Evolutionary conservation across 1,140 invertebrate genomes (phyloP).

Genomic region (Drosophila ambigua): DNA sequence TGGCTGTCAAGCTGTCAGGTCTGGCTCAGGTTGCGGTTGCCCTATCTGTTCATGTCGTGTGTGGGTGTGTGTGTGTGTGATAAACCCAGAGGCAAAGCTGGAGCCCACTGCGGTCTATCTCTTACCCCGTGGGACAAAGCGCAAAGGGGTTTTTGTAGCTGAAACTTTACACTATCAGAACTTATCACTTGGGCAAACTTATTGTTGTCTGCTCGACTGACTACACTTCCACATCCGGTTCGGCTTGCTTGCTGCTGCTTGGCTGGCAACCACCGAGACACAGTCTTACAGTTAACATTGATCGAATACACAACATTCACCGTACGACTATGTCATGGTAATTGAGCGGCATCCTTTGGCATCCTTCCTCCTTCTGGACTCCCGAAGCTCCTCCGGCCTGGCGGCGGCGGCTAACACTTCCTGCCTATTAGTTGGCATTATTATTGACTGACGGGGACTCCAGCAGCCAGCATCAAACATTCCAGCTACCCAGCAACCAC

Average conservation of each 20-base stretch:
- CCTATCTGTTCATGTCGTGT: slow-evolving; percentile 58
- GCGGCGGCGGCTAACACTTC: slow-evolving; percentile 56
- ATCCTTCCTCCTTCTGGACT: slow-evolving; percentile 4
- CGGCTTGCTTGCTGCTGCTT: slow-evolving; percentile 39
- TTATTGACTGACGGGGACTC: slow-evolving; percentile 40
- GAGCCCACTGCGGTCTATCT: slow-evolving; percentile 1
- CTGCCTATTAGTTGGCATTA: slow-evolving; percentile 65
- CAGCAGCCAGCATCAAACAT: background rate
- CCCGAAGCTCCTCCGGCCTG: slow-evolving; percentile 3
- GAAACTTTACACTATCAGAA: slow-evolving; percentile 65
- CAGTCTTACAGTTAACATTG: slow-evolving; percentile 85
- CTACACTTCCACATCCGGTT: slow-evolving; percentile 50
- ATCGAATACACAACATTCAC: slow-evolving; percentile 84
- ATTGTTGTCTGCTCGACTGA: slow-evolving; percentile 51
- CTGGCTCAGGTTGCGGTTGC: slow-evolving; percentile 46
- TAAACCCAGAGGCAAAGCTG: slow-evolving; percentile 2
- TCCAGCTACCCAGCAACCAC: no score
- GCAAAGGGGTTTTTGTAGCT: slow-evolving; percentile 2
- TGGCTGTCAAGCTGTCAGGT: slow-evolving; percentile 74
- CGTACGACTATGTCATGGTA: slow-evolving; percentile 84
- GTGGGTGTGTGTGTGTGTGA: slow-evolving; percentile 35
- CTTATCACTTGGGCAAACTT: slow-evolving; percentile 63
- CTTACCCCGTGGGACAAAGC: background rate
- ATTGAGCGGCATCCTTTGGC: slow-evolving; percentile 67
- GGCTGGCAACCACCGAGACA: slow-evolving; percentile 82